Conservation (phyloP, 1,140 invertebrate species). For the Acromyrmex charruanus region DNA sequence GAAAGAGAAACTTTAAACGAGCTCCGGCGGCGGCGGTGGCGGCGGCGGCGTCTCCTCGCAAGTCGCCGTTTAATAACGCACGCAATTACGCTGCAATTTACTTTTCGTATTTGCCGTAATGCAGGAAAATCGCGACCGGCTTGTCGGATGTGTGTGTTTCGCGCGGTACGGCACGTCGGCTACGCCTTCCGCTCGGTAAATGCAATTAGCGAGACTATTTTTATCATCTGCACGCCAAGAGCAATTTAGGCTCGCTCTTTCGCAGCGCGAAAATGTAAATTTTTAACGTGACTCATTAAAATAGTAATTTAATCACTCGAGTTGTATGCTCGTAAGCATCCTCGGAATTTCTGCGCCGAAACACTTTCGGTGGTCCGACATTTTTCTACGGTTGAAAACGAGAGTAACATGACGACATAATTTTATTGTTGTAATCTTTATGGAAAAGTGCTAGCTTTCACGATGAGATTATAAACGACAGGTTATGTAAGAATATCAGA, state of each 20-base stretch:
- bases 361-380: slow-evolving; percentile 2
- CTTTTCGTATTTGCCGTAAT: slow-evolving; percentile 63
- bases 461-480: not conserved
- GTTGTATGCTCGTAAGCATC: slow-evolving; percentile 28
- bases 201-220: slow-evolving; percentile 60
- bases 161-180: slow-evolving; percentile 12
- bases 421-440: not conserved
- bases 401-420: not conserved
- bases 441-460: not conserved
- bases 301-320: slow-evolving; percentile 57
- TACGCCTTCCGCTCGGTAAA: slow-evolving; percentile 49
- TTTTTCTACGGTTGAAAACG: slow-evolving; percentile 11
- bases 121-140: slow-evolving; percentile 65
- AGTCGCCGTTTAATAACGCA: slow-evolving; percentile 66
- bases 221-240: slow-evolving; percentile 24
- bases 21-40: not conserved
- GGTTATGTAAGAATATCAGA: not conserved
- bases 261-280: slow-evolving; percentile 52
- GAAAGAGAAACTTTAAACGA: slow-evolving; percentile 75
- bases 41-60: slow-evolving; percentile 41
- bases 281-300: slow-evolving; percentile 61
- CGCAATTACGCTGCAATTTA: slow-evolving; percentile 71
- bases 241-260: slow-evolving; percentile 59
- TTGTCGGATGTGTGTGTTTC: slow-evolving; percentile 15
- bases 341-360: slow-evolving; percentile 4